These are phyloP conservation scores for Phortica variegata DNA, from an alignment of 1,140 invertebrate genomes.

Conservation along the genomic window DNA sequence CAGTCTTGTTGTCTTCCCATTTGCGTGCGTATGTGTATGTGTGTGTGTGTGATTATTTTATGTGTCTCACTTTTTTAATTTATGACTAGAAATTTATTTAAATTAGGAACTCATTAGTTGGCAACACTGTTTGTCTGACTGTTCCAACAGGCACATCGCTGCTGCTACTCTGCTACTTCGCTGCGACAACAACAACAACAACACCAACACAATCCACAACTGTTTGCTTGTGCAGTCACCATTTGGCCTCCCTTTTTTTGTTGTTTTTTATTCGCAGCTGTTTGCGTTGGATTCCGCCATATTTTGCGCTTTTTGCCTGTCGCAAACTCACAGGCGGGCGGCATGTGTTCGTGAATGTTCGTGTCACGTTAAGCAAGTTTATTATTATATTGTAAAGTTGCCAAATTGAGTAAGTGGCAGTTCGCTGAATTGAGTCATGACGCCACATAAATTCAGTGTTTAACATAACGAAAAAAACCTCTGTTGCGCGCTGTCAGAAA, in stretches of 20 bases:
- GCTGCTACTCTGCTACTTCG: neutral
- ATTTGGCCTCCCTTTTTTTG: constrained; percentile 14
- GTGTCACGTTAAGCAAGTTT: constrained; percentile 26
- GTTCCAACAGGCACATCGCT: neutral
- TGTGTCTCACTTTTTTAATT: constrained; percentile 46
- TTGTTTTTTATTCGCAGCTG: constrained; percentile 33
- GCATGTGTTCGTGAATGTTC: neutral
- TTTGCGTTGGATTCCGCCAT: neutral
- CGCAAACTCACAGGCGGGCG: neutral
- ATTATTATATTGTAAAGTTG: constrained; percentile 44
- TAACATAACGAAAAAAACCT: neutral
- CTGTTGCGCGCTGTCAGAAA: neutral
- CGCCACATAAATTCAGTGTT: constrained; percentile 24
- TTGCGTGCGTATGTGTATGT: too few relatives aligned
- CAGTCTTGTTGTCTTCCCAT: too few relatives aligned
- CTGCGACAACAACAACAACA: too few relatives aligned
- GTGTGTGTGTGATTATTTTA: constrained; percentile 20
- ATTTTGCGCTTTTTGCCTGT: neutral
- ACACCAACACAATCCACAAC: too few relatives aligned
- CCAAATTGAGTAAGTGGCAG: constrained; percentile 31
- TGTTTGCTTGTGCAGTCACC: constrained; percentile 3
- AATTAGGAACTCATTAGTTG: constrained; percentile 56
- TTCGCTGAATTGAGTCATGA: constrained; percentile 42
- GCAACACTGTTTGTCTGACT: constrained; percentile 23
- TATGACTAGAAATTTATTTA: constrained; percentile 55